Conservation (phyloP, 2,888 invertebrate genomes). For the Phaonia tiefii region DNA sequence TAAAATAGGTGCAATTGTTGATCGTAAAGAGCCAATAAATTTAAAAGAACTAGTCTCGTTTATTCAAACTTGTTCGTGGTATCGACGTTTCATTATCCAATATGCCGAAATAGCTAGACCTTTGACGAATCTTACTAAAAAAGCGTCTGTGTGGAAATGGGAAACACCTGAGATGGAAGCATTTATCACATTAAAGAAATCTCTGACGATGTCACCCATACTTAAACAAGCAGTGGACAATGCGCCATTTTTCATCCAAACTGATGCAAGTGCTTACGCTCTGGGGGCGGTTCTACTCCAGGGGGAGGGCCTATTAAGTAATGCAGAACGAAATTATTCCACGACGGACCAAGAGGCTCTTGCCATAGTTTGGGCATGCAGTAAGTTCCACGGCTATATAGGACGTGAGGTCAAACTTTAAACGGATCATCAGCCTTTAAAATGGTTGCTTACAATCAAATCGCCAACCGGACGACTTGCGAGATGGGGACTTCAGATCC, state of each 20-base stretch:
- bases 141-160: conserved; percentile 39
- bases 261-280: conserved; percentile 32
- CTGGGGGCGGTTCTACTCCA: conserved; percentile 60
- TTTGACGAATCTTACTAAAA: conserved; percentile 48
- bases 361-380: conserved; percentile 60
- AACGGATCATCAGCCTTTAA: conserved; percentile 12
- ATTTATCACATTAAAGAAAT: too few relatives aligned
- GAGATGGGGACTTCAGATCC: conserved; percentile 79
- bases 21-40: conserved; percentile 39
- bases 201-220: conserved; percentile 10
- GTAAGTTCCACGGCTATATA: conserved; percentile 73
- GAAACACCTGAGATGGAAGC: too few relatives aligned
- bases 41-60: conserved; percentile 48
- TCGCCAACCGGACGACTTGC: conserved; percentile 78
- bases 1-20: conserved; percentile 27
- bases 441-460: too few relatives aligned
- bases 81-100: conserved; percentile 40
- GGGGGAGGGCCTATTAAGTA: conserved; percentile 53
- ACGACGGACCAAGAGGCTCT: too few relatives aligned
- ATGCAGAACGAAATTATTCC: too few relatives aligned
- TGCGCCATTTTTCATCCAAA: too few relatives aligned
- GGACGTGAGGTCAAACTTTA: not conserved
- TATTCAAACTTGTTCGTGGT: conserved; percentile 58
- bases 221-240: conserved; percentile 35
- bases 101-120: conserved; percentile 51